A percentile compares a stretch with the other conserved stretches of the same genome.
Evolutionary conservation across 64 coral and sea anemone genomes (phyloP).

Genomic region (Acropora yongei): DNA sequence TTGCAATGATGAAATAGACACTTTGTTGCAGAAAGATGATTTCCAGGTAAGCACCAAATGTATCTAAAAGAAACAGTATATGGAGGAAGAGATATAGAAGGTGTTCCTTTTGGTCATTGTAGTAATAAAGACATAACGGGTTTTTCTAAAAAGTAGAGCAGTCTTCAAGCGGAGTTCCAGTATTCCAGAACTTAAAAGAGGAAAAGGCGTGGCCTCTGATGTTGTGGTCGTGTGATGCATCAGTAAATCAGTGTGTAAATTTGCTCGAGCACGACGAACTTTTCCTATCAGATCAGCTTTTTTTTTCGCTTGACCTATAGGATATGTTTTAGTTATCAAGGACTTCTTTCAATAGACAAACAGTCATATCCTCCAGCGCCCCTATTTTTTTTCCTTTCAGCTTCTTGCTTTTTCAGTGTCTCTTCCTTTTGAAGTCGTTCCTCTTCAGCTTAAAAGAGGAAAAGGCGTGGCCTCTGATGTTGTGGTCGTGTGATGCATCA

Average conservation of each 20-base stretch:
- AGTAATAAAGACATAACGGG: not conserved
- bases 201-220: not conserved
- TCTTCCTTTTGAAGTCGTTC: not conserved
- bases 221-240: not conserved
- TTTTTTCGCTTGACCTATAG: slow-evolving; percentile 25
- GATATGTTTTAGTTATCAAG: slow-evolving; percentile 22
- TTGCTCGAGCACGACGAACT: slow-evolving; percentile 11
- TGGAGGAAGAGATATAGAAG: not conserved
- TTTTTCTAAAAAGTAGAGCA: not conserved
- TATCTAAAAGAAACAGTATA: no score
- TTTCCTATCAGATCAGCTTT: slow-evolving; percentile 31
- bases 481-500: no score
- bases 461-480: no score
- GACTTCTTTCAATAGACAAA: slow-evolving; percentile 16
- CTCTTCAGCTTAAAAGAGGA: not conserved
- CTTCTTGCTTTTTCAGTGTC: not conserved
- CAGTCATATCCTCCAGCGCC: slow-evolving; percentile 4
- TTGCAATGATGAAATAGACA: not conserved
- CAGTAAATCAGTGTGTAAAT: no score
- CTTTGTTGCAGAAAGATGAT: not conserved
- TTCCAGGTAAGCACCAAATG: not conserved
- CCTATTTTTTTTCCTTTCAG: slow-evolving; percentile 17
- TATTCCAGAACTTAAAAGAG: slow-evolving; percentile 1
- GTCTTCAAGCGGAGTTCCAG: not conserved
- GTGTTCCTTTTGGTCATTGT: not conserved